A percentile compares a stretch with the other conserved stretches of the same genome.
These are phyloP conservation scores for Peribatodes rhomboidaria DNA, from an alignment of 2,888 invertebrate genomes.

Conservation along the genomic window DNA sequence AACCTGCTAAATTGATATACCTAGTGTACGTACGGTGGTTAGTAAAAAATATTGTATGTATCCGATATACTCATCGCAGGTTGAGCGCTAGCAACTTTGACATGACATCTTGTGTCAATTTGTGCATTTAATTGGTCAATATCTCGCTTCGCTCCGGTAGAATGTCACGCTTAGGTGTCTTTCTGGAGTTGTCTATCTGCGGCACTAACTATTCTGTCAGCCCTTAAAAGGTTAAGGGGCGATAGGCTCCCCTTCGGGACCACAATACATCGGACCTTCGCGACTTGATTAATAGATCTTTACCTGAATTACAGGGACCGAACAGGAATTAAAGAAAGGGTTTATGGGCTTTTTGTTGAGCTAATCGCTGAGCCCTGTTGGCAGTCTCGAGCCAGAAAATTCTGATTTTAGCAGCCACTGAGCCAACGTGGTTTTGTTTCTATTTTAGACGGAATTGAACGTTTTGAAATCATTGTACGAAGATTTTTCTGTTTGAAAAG, in stretches of 20 bases:
- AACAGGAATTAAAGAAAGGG: slow-evolving; percentile 31
- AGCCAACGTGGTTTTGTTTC: neutral
- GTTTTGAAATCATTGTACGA: too few species aligned
- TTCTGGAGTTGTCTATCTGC: neutral
- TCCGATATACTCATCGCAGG: too few species aligned
- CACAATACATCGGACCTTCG: slow-evolving; percentile 57
- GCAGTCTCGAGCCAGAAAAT: neutral
- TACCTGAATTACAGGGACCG: slow-evolving; percentile 35
- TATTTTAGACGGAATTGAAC: too few species aligned
- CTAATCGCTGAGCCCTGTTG: neutral
- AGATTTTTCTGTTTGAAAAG: too few species aligned
- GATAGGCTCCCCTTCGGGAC: slow-evolving; percentile 43
- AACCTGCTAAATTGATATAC: too few species aligned
- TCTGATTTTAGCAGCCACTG: neutral
- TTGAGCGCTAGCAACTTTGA: too few species aligned
- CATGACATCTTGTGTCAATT: too few species aligned
- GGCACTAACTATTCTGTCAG: neutral
- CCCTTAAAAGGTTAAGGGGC: slow-evolving; percentile 33
- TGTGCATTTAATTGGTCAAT: too few species aligned
- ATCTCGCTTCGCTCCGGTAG: too few species aligned
- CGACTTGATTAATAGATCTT: slow-evolving; percentile 70
- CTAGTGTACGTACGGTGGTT: too few species aligned
- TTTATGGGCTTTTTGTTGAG: slow-evolving; percentile 28
- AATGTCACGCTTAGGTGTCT: neutral
- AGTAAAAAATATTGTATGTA: too few species aligned